Base-by-base conservation (phyloP, 2,113 vertebrate genomes). In the Verasper variegatus region DNA sequence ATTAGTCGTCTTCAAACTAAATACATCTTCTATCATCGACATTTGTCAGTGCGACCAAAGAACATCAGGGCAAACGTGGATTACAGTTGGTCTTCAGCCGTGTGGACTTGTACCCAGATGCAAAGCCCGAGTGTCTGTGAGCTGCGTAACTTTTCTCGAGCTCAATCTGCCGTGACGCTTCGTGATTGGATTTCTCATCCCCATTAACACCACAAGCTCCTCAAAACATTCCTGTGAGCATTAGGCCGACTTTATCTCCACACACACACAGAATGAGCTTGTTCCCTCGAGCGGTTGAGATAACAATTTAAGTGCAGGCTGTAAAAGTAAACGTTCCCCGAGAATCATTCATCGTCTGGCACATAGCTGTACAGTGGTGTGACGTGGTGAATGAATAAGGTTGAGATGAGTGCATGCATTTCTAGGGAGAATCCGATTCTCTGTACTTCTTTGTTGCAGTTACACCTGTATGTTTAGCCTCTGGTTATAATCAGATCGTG, bases 181-280 rank as follows among this genome's bases (percentile, higher is more conserved):
- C 12, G 14, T 74, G 66, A 78, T 70, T 83, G 75, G 75, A 80
- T 70, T 81, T 24, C 54, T 2, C 52, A 4, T 27, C 60, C 18
- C 31, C 0, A 2, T 75, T 18, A 75, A 35, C 68, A 42, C 27
- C 1, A 0, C 37, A 20, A 17, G 37, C 45, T 8, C 52, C 31
- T 14, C 24, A 23, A 7, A 40, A 55, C 56, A 54, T 52, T 54
- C 24, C 56, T 23, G 26, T 12, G 17, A 14, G 37, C 64, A 71
- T 66, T 24, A 35, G 11, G 15, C 11, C 7, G 23, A 79, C 55
- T 71, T 51, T 18, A 63, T 62, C 67, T 45, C n/a, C 4, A 1
- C 65, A 21, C 21, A 23, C 21, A 24, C 21, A 65, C 14, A 51
- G 17, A 59, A 35, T 27, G 26, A 79, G 49, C 40, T 20, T 2